Base-by-base conservation (phyloP, 30 jellyfish, hydroid and myxozoan species). In the Morbakka virulenta region DNA sequence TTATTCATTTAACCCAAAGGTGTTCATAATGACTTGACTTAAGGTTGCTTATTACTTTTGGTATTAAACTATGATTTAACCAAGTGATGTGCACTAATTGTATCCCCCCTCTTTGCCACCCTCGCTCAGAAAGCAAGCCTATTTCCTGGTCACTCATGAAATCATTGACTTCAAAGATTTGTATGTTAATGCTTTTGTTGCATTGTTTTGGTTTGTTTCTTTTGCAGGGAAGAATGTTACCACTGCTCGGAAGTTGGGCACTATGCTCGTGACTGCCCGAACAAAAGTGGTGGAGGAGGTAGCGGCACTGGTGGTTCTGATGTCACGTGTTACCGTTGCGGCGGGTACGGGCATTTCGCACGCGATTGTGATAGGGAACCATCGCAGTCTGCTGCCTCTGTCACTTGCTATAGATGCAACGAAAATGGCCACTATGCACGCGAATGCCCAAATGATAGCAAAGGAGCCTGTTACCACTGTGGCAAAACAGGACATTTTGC, bases 401-500 rank as follows among this genome's bases (percentile, higher is more conserved):
- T 72, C 41, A 30, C 78, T 1, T 90, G 97, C 64, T 90, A 83
- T 41, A 83, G 91, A 2, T 90, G 97, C 76, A 73, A 73, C 3
- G 77, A 85, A 28, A 72, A 76, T 21, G 97, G 97, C 3, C 97
- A 90, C 63, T 41, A 57, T 53, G 94, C 89, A 17, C 69, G 94
- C 23, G 96, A 84, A 65, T 90, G 97, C 49, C 25, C 69, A 22
- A 33, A 34, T 32, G 83, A 72, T 17, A 51, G 64, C 9, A 49
- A 31, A 20, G 57, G 57, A 17, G 51, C 75, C 50, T 91, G 98
- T 62, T 89, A 76, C 57, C 90, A 83, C n/a, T 89, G 97, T 74
- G 77, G 81, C 13, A 79, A 83, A 49, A 68, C 35, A 64, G 97
- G 97, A 28, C 97, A 89, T 79, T 89, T 89, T 64, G 97, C 97